A percentile compares a stretch with the other conserved stretches of the same genome.
phyloP scores from a whole-genome alignment of 30 jellyfish, hydroid and myxozoan genomes.

The Pseudorhiza aurosa region DNA sequence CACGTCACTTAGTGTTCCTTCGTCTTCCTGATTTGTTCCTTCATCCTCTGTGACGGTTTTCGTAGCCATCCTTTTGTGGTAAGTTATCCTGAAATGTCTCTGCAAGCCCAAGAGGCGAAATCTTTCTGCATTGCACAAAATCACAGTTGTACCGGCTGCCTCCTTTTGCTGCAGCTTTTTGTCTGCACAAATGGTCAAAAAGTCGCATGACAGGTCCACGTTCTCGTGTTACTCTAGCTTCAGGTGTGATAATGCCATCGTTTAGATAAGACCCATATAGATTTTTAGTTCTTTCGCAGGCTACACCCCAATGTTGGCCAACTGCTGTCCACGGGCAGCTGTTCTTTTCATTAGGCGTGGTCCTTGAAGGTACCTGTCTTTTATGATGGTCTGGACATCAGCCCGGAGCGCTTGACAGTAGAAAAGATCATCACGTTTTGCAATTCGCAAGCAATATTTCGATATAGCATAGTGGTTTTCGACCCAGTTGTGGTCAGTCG shows the following conservation, averaged over 20 bases:
- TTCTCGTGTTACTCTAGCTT: not conserved
- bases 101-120: not conserved
- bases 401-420: too few relatives aligned
- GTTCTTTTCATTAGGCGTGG: too few relatives aligned
- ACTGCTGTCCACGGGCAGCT: too few relatives aligned
- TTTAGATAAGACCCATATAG: not conserved
- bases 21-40: too few relatives aligned
- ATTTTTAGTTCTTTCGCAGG: not conserved
- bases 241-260: slow-evolving; percentile 11
- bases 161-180: slow-evolving; percentile 6
- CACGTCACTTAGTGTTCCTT: too few relatives aligned
- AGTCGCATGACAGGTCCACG: slow-evolving; percentile 3
- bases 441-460: too few relatives aligned
- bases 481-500: too few relatives aligned
- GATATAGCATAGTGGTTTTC: too few relatives aligned
- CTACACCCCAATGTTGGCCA: too few relatives aligned
- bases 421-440: too few relatives aligned
- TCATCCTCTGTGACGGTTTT: slow-evolving; percentile 9
- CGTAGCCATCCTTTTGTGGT: not conserved
- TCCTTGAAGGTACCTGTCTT: too few relatives aligned
- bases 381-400: too few relatives aligned
- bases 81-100: not conserved
- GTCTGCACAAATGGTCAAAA: slow-evolving; percentile 20
- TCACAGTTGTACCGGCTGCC: slow-evolving; percentile 15
- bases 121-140: not conserved